Evolutionary conservation across 2,888 invertebrate species (phyloP).

Genomic region (Synergus laeviventris): DNA sequence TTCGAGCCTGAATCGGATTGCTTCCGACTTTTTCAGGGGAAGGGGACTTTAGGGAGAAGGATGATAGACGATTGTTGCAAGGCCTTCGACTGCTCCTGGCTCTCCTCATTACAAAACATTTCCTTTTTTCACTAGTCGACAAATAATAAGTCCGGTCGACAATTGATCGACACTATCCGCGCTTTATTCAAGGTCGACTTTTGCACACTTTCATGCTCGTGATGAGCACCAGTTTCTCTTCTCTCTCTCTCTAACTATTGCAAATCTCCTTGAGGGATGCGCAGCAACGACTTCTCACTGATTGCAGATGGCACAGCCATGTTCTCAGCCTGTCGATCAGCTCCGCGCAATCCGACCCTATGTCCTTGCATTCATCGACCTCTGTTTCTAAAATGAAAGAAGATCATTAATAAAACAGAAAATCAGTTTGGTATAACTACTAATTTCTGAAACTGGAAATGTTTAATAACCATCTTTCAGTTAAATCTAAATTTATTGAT

Average conservation of each 20-base stretch:
- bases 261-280: conserved; percentile 73
- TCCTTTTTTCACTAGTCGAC: conserved; percentile 33
- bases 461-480: too few relatives aligned
- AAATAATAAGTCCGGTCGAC: conserved; percentile 33
- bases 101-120: conserved; percentile 12
- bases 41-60: conserved; percentile 13
- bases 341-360: conserved; percentile 75
- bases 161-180: conserved; percentile 42
- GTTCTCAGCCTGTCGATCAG: conserved; percentile 75
- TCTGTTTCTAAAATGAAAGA: conserved; percentile 64
- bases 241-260: conserved; percentile 55
- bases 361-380: conserved; percentile 74
- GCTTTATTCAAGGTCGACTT: conserved; percentile 44
- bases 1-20: background rate
- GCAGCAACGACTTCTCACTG: conserved; percentile 74
- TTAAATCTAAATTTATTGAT: too few relatives aligned
- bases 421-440: conserved; percentile 1
- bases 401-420: conserved; percentile 29
- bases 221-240: conserved; percentile 37
- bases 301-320: conserved; percentile 76
- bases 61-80: conserved; percentile 16
- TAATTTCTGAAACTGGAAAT: too few relatives aligned
- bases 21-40: conserved; percentile 2
- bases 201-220: conserved; percentile 43
- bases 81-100: conserved; percentile 19